These are phyloP conservation scores for Coelogynopora nodosa DNA, from an alignment of 2,888 invertebrate species.

Conservation along the genomic window DNA sequence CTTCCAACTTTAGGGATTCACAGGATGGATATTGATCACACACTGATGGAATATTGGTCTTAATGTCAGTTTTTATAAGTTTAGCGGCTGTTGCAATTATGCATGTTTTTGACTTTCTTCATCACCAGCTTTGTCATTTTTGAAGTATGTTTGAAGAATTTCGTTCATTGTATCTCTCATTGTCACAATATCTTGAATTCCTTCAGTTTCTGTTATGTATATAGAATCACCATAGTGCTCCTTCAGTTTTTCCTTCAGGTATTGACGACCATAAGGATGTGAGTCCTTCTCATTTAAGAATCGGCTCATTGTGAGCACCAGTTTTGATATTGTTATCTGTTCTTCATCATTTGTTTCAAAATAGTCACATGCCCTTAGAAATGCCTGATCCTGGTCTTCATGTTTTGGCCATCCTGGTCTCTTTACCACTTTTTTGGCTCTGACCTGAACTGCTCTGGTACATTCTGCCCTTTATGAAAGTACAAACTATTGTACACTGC, in stretches of 20 bases:
- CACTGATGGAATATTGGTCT: not conserved
- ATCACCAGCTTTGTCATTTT: not conserved
- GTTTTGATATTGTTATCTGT: not conserved
- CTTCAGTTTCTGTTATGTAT: not conserved
- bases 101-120: not conserved
- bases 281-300: not conserved
- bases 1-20: not conserved
- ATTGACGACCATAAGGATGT: not conserved
- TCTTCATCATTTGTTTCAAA: not conserved
- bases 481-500: not conserved
- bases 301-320: not conserved
- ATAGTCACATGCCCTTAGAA: not conserved
- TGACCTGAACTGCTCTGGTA: not conserved
- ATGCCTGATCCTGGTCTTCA: not conserved
- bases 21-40: not conserved
- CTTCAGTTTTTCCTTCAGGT: not conserved
- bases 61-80: not conserved
- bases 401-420: not conserved
- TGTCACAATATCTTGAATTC: not conserved
- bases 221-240: constrained; percentile 2
- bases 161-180: not conserved
- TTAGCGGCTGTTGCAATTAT: not conserved
- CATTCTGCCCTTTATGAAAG: not conserved
- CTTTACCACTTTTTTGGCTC: not conserved
- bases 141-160: not conserved